Base-by-base conservation (phyloP, 1,140 invertebrate genomes). In the Scaptomyza pallida region DNA sequence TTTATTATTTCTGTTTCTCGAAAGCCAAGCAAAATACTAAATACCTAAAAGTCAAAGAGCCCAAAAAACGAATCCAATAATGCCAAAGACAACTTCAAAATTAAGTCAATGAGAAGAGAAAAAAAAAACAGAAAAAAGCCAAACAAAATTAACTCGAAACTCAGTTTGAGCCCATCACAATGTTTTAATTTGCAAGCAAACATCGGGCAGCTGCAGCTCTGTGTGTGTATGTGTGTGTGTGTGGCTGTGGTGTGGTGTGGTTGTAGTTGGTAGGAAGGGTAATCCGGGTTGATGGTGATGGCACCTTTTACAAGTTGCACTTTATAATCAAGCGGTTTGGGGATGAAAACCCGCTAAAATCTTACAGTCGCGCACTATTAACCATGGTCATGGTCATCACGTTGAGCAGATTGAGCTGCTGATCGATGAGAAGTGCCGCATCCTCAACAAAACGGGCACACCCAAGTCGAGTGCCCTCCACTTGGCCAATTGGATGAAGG, bases 401-500 rank as follows among this genome's bases (percentile, higher is more conserved):
- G 71, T 89, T 21, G 92, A 92, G 62, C 92, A 93, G 76, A 91
- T 94, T 41, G 93, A 93, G 65, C 92, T 93, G 68, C 76, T 94
- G 37, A 94, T 94, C 57, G 93, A 94, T 65, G 93, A 93, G 71
- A 93, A 93, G 59, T 94, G 93, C 76, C 93, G 93, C 47, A 93
- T 93, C 50, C 81, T 94, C 16, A 93, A 93, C 59, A 94, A 94
- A 80, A 92, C 92, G 41, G 89, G 93, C 72, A 91, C 93, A 64
- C 90, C 93, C 83, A 94, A 93, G 76, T 92, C 92, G 62, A 92
- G 93, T 82, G 92, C 93, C 35, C 57, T 94, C 65, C 94, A 95
- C 65, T 85, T 95, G 72, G 94, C 94, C 37, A 94, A 95, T 72
- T 95, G 95, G 95, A 95, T 95, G 92, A 93, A 93, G 74, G 93